Percentiles rank a stretch among this genome's conserved stretches.
These are phyloP conservation scores for Lucilia sericata DNA, from an alignment of 1,140 invertebrate species.

Conservation along the genomic window DNA sequence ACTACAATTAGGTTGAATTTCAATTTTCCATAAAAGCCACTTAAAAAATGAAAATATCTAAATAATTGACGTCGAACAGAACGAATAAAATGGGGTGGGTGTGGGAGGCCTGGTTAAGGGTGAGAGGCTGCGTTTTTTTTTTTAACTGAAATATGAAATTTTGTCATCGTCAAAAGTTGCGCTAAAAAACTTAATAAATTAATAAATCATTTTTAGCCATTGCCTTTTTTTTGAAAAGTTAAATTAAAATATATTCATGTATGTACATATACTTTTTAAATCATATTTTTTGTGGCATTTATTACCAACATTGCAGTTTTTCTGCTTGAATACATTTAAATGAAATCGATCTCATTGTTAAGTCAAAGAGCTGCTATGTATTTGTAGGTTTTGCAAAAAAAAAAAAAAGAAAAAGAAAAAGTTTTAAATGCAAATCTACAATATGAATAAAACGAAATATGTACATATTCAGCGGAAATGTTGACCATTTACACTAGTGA, in stretches of 20 bases:
- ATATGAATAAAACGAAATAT: slow-evolving; percentile 30
- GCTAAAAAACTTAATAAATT: background rate
- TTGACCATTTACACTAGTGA: background rate
- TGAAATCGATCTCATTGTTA: slow-evolving; percentile 48
- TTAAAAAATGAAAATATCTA: slow-evolving; percentile 37
- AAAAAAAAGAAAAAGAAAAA: too few relatives aligned
- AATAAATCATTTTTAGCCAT: background rate
- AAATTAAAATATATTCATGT: too few relatives aligned
- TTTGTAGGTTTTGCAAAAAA: background rate
- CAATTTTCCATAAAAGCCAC: slow-evolving; percentile 47
- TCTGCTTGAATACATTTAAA: slow-evolving; percentile 45
- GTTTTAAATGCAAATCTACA: background rate
- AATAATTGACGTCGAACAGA: slow-evolving; percentile 19
- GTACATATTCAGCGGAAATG: slow-evolving; percentile 1
- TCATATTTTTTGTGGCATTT: background rate
- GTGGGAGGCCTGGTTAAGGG: background rate
- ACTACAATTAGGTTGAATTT: slow-evolving; percentile 50
- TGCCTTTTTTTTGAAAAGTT: background rate
- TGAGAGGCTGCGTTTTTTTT: background rate
- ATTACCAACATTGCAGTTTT: slow-evolving; percentile 46
- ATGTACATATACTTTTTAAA: too few relatives aligned
- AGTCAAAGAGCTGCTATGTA: slow-evolving; percentile 23
- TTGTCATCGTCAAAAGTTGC: background rate
- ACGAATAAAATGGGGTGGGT: background rate
- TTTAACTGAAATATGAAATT: background rate